phyloP scores from a whole-genome alignment of 2,888 invertebrate genomes.

The Machimus atricapillus region DNA sequence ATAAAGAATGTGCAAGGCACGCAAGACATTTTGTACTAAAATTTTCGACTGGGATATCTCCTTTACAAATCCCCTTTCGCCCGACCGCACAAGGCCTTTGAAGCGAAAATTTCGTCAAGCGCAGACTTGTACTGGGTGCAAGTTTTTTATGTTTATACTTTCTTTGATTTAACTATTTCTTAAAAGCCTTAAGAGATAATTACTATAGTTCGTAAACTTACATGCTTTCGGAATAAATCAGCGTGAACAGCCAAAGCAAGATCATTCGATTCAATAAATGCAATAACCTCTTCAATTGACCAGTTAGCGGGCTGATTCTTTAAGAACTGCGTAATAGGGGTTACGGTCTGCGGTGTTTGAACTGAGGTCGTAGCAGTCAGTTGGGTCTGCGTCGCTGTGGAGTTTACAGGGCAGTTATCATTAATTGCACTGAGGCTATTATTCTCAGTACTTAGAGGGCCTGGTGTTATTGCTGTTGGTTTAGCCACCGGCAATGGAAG shows the following conservation, averaged over 20 bases:
- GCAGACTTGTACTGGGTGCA: too few species aligned
- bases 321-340: constrained; percentile 56
- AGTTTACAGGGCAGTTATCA: not conserved
- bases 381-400: constrained; percentile 32
- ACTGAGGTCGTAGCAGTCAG: constrained; percentile 51
- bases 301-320: constrained; percentile 79
- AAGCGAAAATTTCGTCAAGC: too few species aligned
- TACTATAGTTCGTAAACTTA: constrained; percentile 64
- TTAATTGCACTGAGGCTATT: not conserved
- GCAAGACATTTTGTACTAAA: too few species aligned
- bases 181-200: not conserved
- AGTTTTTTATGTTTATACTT: too few species aligned
- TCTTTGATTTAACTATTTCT: too few species aligned
- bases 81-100: too few species aligned
- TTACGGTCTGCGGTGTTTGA: constrained; percentile 49
- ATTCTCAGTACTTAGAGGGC: not conserved
- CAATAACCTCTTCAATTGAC: constrained; percentile 94
- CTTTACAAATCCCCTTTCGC: too few species aligned
- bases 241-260: constrained; percentile 84
- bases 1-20: too few species aligned
- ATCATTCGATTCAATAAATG: constrained; percentile 86
- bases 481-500: not conserved
- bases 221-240: constrained; percentile 91
- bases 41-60: too few species aligned
- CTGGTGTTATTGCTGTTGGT: not conserved